A percentile compares a stretch with the other conserved stretches of the same genome.
Evolutionary conservation across 2,888 invertebrate species (phyloP).

Genomic region (Lasioglossum oenotherae): DNA sequence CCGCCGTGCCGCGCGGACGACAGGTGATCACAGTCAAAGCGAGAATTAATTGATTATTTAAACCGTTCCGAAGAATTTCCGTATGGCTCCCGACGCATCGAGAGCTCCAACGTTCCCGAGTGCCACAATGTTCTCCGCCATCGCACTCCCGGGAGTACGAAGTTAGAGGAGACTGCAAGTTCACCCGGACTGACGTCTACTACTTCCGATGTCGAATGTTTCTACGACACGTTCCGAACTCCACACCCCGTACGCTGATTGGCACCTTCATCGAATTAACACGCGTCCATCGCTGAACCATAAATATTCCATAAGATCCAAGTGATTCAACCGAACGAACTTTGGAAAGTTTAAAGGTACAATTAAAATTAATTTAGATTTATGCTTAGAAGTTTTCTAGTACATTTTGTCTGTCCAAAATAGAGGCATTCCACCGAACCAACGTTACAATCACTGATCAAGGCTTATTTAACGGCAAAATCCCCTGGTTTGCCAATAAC

Average conservation of each 20-base stretch:
- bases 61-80: neutral
- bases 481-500: too few species aligned
- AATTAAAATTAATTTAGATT: too few species aligned
- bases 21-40: slow-evolving; percentile 2
- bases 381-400: too few species aligned
- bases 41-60: slow-evolving; percentile 23
- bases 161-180: neutral
- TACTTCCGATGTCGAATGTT: neutral
- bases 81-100: neutral
- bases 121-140: neutral
- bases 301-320: neutral
- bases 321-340: neutral
- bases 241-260: neutral
- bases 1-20: neutral
- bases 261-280: neutral
- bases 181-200: slow-evolving; percentile 1
- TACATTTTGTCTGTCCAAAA: too few species aligned
- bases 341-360: neutral
- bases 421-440: too few species aligned
- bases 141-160: neutral
- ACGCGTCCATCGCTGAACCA: neutral
- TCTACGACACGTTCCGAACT: neutral
- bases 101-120: neutral
- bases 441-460: too few species aligned
- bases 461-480: too few species aligned